These are phyloP conservation scores for Hylaeus anthracinus DNA, from an alignment of 1,140 invertebrate genomes.

Conservation along the genomic window DNA sequence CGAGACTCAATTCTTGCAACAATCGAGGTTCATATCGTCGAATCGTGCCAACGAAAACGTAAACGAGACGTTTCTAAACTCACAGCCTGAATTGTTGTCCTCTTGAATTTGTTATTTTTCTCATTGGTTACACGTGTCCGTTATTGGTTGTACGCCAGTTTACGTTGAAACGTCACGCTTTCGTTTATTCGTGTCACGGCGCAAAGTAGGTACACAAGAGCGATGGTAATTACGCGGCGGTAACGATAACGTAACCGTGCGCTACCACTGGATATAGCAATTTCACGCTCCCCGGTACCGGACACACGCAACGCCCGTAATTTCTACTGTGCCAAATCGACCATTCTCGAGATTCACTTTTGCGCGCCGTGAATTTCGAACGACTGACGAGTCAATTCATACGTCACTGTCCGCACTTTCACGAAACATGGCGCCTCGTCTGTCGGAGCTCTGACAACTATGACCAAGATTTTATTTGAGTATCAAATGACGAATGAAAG, in stretches of 20 bases:
- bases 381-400: slow-evolving; percentile 44
- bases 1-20: too few species aligned
- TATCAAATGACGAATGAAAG: too few species aligned
- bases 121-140: background rate
- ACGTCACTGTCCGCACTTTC: slow-evolving; percentile 35
- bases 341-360: slow-evolving; percentile 32
- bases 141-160: slow-evolving; percentile 10
- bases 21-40: too few species aligned
- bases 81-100: too few species aligned
- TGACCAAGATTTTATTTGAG: too few species aligned
- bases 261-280: slow-evolving; percentile 32
- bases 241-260: slow-evolving; percentile 41
- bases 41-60: too few species aligned
- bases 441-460: too few species aligned
- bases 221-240: slow-evolving; percentile 28
- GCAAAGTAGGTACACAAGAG: background rate
- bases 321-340: slow-evolving; percentile 36
- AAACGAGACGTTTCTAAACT: too few species aligned
- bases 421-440: slow-evolving; percentile 16
- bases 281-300: slow-evolving; percentile 24
- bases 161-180: slow-evolving; percentile 17
- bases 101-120: background rate
- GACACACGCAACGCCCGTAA: slow-evolving; percentile 28
- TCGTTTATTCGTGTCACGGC: slow-evolving; percentile 38
- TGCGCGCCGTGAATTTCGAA: slow-evolving; percentile 39